phyloP scores from a whole-genome alignment of 2,113 vertebrate genomes.

The Sceloporus undulatus region DNA sequence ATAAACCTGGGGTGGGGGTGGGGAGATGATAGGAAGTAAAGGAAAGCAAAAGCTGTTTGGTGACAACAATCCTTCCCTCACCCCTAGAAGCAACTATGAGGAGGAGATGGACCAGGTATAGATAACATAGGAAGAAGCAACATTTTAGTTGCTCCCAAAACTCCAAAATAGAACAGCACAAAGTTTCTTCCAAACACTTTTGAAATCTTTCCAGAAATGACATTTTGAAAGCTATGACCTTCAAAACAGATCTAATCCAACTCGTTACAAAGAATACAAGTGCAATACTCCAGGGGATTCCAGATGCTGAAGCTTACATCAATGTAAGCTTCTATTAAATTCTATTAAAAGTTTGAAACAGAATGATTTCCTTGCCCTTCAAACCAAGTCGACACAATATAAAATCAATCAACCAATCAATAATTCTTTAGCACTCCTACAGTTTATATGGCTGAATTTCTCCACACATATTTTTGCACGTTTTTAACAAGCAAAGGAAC shows the following conservation, averaged over 20 bases:
- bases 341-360: conserved; percentile 27
- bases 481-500: conserved; percentile 27
- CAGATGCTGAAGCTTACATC: conserved; percentile 33
- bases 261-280: conserved; percentile 42
- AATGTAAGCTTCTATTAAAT: conserved; percentile 50
- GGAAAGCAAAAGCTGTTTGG: not conserved
- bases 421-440: conserved; percentile 37
- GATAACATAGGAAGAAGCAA: too few species aligned
- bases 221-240: conserved; percentile 53
- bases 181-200: conserved; percentile 13
- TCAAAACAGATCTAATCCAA: conserved; percentile 46
- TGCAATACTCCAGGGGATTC: not conserved
- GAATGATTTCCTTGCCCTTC: conserved; percentile 20
- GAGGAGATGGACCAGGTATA: not conserved
- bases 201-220: conserved; percentile 33
- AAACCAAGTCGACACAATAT: conserved; percentile 23
- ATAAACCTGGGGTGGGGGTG: not conserved
- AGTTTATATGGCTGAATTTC: not conserved
- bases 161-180: conserved; percentile 26
- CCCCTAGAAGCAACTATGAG: not conserved
- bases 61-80: not conserved
- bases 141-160: conserved; percentile 34
- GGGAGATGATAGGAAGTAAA: not conserved
- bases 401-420: conserved; percentile 52
- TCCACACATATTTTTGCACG: conserved; percentile 11